These are phyloP conservation scores for Dolichoris vasculosae DNA, from an alignment of 1,140 invertebrate genomes.

Conservation along the genomic window DNA sequence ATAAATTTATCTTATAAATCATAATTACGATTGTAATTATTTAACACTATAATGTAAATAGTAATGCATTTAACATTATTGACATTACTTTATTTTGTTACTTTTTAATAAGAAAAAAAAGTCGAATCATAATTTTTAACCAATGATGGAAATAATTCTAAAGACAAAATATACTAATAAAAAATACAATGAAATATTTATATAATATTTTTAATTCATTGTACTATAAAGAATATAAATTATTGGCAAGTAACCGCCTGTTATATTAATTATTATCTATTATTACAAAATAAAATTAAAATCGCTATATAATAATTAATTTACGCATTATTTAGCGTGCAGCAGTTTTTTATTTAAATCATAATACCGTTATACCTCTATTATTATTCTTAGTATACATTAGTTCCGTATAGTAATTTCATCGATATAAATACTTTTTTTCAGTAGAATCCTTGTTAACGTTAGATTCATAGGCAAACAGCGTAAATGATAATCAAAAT, in stretches of 20 bases:
- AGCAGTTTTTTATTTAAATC: neutral
- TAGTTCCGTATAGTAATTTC: constrained; percentile 17
- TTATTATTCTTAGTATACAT: neutral
- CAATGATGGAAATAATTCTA: neutral
- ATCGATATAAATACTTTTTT: neutral
- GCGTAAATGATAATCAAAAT: neutral
- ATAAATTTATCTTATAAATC: neutral
- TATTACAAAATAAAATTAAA: neutral
- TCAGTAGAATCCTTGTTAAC: neutral
- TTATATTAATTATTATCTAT: neutral
- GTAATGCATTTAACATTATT: neutral
- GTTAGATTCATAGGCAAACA: neutral
- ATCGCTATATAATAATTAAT: neutral
- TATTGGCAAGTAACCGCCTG: neutral
- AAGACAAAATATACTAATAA: neutral
- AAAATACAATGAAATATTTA: neutral
- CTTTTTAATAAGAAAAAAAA: neutral
- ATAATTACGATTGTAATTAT: neutral
- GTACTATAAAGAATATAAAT: neutral
- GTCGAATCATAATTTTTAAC: neutral
- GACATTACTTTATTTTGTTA: neutral
- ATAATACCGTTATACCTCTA: constrained; percentile 22
- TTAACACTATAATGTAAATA: too few species aligned
- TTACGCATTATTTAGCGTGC: constrained; percentile 3
- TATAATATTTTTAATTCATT: neutral